Base-by-base conservation (phyloP, 1,140 invertebrate species). In the Drosophila santomea region DNA sequence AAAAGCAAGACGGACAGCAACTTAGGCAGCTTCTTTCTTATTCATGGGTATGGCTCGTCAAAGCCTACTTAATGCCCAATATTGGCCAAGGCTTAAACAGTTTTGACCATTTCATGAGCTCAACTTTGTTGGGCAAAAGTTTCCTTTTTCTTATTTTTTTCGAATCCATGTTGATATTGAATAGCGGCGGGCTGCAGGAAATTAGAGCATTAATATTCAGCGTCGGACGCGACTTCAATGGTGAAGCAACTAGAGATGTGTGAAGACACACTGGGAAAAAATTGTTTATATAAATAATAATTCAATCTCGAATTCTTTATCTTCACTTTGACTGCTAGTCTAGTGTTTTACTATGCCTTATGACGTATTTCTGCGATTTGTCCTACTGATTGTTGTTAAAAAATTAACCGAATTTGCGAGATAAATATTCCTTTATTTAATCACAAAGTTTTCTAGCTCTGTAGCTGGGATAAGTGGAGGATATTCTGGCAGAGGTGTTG, bases 11-110 rank as follows among this genome's bases (percentile, higher is more conserved):
- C 25, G 20, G 32, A 17, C 45, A 45, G 39, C 23, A 66, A 64
- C 57, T 56, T 55, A 56, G 36, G 35, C 60, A 62, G 48, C 57
- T 64, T 81, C 74, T 89, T 84, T 71, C 77, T 90, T 89, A 89
- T 89, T 90, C 84, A 89, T 89, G 80, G 67, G 64, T 57, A 80
- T 72, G 58, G 75, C 64, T 74, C 78, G 78, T 90, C 84, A 89
- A 84, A 89, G 85, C 85, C 82, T 69, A 90, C 85, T 89, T 89
- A 89, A 89, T 90, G 77, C 84, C 50, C 60, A 76, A 89, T 78
- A 84, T 89, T 89, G 80, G 52, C 66, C 69, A 45, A 28, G 76
- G 79, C 79, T 83, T 83, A 88, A 89, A 75, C 84, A 89, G 71
- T 89, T 88, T 77, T 76, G 71, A 83, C 75, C 83, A 82, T 83